Conservation (phyloP, 2,888 invertebrate species). For the Dusona sp. region DNA sequence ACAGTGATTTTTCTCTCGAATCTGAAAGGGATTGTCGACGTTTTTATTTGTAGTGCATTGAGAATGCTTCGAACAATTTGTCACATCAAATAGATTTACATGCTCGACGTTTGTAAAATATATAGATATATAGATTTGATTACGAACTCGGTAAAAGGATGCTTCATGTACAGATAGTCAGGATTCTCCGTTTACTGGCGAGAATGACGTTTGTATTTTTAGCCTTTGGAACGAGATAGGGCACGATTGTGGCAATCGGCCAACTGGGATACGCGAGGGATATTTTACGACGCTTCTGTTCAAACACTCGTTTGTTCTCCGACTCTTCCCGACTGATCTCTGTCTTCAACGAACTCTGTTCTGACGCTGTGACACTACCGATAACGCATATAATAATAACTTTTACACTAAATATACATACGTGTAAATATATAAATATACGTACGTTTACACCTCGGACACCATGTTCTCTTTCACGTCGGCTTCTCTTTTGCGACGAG, state of each 20-base stretch:
- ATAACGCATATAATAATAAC: conserved; percentile 9
- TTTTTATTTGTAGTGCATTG: not conserved
- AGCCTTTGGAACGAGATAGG: conserved; percentile 66
- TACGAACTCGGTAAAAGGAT: conserved; percentile 22
- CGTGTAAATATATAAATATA: not conserved
- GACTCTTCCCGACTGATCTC: conserved; percentile 40
- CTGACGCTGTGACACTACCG: not conserved
- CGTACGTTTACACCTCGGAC: conserved; percentile 9
- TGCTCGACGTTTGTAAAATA: not conserved
- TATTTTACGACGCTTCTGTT: conserved; percentile 75
- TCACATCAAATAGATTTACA: not conserved
- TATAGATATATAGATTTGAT: conserved; percentile 2
- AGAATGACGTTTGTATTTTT: conserved; percentile 70
- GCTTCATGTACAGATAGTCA: conserved; percentile 7
- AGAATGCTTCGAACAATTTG: not conserved
- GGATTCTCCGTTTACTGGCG: conserved; percentile 24
- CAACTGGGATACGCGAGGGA: conserved; percentile 70
- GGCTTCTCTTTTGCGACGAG: not conserved
- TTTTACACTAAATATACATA: not conserved
- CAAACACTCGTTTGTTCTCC: conserved; percentile 78
- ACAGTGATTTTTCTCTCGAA: not conserved
- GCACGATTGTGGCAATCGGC: conserved; percentile 67
- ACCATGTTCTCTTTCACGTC: not conserved
- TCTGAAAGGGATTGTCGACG: not conserved
- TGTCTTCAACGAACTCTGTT: not conserved